These are phyloP conservation scores for Mixornis gularis DNA, from an alignment of 2,113 vertebrate genomes.

Conservation along the genomic window DNA sequence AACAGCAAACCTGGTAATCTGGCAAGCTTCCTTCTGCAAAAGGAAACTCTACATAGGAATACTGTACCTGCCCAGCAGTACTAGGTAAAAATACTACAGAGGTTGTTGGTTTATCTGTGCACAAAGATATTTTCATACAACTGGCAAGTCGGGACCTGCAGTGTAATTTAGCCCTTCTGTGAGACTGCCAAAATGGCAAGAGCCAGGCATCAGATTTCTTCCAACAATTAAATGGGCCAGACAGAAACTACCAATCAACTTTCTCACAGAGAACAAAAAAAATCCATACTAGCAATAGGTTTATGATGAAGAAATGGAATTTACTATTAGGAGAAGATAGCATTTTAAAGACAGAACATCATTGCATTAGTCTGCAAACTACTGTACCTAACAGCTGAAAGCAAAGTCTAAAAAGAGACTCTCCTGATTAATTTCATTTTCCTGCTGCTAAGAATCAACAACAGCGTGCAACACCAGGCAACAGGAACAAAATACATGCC, in stretches of 20 bases:
- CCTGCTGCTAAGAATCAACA: background rate
- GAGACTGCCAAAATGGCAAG: constrained; percentile 19
- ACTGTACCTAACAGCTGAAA: background rate
- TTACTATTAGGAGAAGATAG: background rate
- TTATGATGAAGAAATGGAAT: background rate
- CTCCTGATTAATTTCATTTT: background rate
- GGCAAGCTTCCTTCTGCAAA: background rate
- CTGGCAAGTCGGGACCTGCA: constrained; percentile 5
- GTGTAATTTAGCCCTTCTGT: background rate
- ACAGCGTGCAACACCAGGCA: background rate
- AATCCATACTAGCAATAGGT: background rate
- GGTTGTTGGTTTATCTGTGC: background rate
- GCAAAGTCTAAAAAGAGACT: background rate
- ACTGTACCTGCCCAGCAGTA: background rate
- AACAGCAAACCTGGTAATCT: background rate
- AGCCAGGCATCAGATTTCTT: constrained; percentile 21
- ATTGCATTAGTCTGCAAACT: background rate
- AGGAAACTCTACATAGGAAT: background rate
- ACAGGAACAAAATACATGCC: background rate
- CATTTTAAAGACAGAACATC: background rate
- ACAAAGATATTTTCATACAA: constrained; percentile 2
- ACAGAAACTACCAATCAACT: background rate
- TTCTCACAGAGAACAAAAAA: background rate
- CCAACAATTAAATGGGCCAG: constrained; percentile 31
- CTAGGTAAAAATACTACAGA: background rate